Base-by-base conservation (phyloP, 2,113 vertebrate species). In the Orthonyx spaldingii region DNA sequence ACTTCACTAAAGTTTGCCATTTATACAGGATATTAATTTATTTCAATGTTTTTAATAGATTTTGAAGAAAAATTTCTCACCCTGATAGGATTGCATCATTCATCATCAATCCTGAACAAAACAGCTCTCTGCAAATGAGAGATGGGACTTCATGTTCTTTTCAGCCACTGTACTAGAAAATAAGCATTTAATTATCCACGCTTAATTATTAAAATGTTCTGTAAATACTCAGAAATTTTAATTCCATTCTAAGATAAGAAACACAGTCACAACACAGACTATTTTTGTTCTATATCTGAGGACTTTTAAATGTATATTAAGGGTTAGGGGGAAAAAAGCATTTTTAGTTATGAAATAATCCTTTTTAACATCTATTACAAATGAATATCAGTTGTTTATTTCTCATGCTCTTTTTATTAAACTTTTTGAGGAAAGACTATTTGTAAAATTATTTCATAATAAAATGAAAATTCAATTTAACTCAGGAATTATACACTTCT, bases 231-330 rank as follows among this genome's bases (percentile, higher is more conserved):
- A 63, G 81, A 93, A 93, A 84, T 30, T 89, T 75, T 77, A 95
- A 90, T 90, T 94, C 85, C 23, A 84, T 95, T 96, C 94, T 92
- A 96, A 93, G 92, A 96, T 90, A 96, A 91, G 93, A 95, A 94
- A 88, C 22, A 77, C 26, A 94, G 92, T 47, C 76, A 70, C 30
- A 90, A 78, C 39, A 84, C 22, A 92, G 93, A 89, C 35, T 71
- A 57, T 53, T 95, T 94, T 84, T 93, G 44, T 41, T 81, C 37
- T 68, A 1, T 91, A 83, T 93, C 79, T 77, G 20, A 81, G 35
- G 39, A 55, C 30, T 96, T 97, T 84, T 47, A 94, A 92, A 27
- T 55, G 27, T 72, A 84, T 93, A 78, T 91, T 88, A 65, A 83
- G 35, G 19, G 66, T 65, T 61, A 89, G 76, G 1, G 1, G 14